A percentile compares a stretch with the other conserved stretches of the same genome.
phyloP scores from a whole-genome alignment of 2,113 vertebrate species.

The Sakesphorus luctuosus region DNA sequence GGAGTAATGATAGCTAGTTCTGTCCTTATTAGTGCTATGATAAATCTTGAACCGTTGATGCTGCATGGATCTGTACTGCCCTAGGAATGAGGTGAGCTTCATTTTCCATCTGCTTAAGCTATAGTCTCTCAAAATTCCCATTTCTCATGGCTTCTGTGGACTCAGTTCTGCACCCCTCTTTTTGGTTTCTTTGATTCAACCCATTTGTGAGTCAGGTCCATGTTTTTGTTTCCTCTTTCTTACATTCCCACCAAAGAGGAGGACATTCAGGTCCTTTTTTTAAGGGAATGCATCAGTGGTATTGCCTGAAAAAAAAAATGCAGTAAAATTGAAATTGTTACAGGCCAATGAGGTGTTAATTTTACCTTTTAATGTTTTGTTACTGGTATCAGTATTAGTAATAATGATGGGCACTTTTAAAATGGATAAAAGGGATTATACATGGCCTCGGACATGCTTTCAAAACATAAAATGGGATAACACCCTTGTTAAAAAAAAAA shows the following conservation, averaged over 20 bases:
- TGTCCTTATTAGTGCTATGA: background rate
- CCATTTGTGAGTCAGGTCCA: rapidly evolving
- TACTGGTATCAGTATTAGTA: background rate
- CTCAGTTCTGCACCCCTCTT: background rate
- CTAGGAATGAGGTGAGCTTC: background rate
- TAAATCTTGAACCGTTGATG: background rate
- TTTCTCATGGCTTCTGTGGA: background rate
- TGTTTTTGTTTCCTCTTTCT: background rate
- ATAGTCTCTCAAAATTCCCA: background rate
- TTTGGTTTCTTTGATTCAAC: background rate
- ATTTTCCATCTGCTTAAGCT: background rate
- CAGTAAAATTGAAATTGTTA: background rate
- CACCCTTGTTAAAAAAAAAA: no score
- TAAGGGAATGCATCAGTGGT: background rate
- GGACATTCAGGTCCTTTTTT: background rate
- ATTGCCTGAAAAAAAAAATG: background rate
- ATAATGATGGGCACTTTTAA: background rate
- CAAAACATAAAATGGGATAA: background rate
- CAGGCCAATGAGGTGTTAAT: background rate
- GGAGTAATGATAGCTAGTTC: background rate
- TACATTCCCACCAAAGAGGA: background rate
- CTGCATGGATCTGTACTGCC: background rate
- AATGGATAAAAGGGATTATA: background rate
- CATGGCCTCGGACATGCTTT: background rate
- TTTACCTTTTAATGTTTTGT: background rate